These are phyloP conservation scores for Aphidoletes aphidimyza DNA, from an alignment of 2,888 invertebrate genomes.

Conservation along the genomic window DNA sequence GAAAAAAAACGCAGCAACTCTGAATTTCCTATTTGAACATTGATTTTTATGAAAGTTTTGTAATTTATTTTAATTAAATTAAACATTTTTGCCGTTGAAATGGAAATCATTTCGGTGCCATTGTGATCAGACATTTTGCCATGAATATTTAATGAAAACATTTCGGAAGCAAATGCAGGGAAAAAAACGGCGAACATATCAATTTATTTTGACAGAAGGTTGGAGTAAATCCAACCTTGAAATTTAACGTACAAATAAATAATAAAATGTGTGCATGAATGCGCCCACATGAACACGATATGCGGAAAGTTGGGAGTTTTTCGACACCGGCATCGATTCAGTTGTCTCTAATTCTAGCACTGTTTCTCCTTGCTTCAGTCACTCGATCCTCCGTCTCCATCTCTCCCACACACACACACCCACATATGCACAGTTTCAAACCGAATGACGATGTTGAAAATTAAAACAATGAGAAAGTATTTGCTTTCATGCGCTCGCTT, in stretches of 20 bases:
- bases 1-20: background rate
- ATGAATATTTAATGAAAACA: slow-evolving; percentile 8
- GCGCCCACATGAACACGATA: background rate
- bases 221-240: slow-evolving; percentile 33
- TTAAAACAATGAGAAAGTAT: slow-evolving; percentile 42
- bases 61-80: slow-evolving; percentile 38
- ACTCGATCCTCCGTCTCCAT: background rate
- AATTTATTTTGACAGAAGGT: slow-evolving; percentile 25
- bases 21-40: background rate
- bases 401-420: background rate
- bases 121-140: slow-evolving; percentile 3
- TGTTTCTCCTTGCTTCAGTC: too few species aligned
- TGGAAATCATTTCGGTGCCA: background rate
- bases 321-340: background rate
- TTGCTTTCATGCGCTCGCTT: background rate
- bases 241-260: slow-evolving; percentile 20
- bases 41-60: background rate
- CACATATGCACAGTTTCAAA: background rate
- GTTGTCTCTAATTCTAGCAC: too few species aligned
- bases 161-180: background rate
- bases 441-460: slow-evolving; percentile 24
- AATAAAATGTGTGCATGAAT: slow-evolving; percentile 21
- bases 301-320: slow-evolving; percentile 22
- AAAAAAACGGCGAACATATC: too few species aligned
- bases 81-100: background rate